Percentiles rank a stretch among this genome's conserved stretches.
Conservation (phyloP, 2,888 invertebrate species). For the Dicyrtoma fusca region DNA sequence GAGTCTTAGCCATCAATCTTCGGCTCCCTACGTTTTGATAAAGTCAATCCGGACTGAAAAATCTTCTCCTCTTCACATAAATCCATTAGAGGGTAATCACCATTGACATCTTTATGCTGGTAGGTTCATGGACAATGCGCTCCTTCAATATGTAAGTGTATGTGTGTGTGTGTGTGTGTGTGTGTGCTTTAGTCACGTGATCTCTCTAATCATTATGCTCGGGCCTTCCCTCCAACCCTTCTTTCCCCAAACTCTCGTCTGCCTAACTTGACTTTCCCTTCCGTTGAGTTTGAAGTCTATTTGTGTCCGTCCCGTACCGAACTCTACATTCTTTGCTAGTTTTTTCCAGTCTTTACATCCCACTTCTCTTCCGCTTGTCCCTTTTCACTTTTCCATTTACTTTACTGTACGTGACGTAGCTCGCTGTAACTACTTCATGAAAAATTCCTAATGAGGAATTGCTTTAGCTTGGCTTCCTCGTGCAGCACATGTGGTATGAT, state of each 20-base stretch:
- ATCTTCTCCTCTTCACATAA: conserved; percentile 46
- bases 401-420: too few species aligned
- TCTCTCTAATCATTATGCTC: conserved; percentile 1
- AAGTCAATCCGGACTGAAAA: conserved; percentile 54
- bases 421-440: too few species aligned
- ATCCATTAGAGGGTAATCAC: conserved; percentile 50
- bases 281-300: not conserved
- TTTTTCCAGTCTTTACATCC: not conserved
- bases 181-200: not conserved
- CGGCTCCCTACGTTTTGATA: conserved; percentile 50
- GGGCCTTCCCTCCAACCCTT: not conserved
- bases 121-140: conserved; percentile 33
- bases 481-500: too few species aligned
- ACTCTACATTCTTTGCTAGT: too few species aligned
- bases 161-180: not conserved
- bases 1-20: conserved; percentile 50
- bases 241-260: not conserved
- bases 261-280: not conserved
- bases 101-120: conserved; percentile 51
- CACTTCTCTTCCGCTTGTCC: not conserved
- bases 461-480: too few species aligned
- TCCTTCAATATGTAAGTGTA: conserved; percentile 3
- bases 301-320: not conserved
- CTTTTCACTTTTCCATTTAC: not conserved
- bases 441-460: too few species aligned